Evolutionary conservation across 2,888 invertebrate genomes (phyloP).

Genomic region (Morpho deidamia): DNA sequence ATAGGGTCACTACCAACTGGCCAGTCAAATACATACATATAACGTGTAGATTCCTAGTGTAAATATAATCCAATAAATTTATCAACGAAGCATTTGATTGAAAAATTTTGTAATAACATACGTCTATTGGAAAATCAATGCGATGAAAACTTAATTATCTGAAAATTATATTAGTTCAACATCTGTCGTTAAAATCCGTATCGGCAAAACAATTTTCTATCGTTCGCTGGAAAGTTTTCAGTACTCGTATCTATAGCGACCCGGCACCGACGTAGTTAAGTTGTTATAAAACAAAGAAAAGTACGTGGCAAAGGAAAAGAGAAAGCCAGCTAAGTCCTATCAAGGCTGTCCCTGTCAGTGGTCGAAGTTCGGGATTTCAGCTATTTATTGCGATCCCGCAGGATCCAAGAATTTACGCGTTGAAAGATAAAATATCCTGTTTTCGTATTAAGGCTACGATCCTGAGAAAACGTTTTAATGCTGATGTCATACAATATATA

Average conservation of each 20-base stretch:
- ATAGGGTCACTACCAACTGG: no score
- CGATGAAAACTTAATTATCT: not conserved
- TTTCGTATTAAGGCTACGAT: constrained; percentile 16
- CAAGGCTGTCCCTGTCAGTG: constrained; percentile 56
- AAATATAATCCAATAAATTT: no score
- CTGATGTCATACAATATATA: no score
- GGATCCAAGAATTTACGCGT: constrained; percentile 66
- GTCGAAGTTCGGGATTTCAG: constrained; percentile 69
- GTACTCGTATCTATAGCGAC: not conserved
- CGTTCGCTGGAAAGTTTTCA: not conserved
- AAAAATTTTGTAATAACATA: no score
- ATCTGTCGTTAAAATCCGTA: not conserved
- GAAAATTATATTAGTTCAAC: not conserved
- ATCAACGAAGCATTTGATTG: no score
- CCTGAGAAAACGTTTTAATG: not conserved
- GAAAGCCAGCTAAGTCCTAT: constrained; percentile 52
- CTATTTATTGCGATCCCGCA: constrained; percentile 71
- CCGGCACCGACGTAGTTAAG: constrained; percentile 18
- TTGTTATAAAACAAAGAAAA: constrained; percentile 34
- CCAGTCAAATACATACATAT: no score
- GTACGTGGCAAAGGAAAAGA: constrained; percentile 30
- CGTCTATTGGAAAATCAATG: not conserved
- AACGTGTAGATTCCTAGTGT: no score
- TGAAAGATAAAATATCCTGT: constrained; percentile 53
- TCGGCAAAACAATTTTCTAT: not conserved